Base-by-base conservation (phyloP, 2,113 vertebrate species). In the Climacteris rufus region DNA sequence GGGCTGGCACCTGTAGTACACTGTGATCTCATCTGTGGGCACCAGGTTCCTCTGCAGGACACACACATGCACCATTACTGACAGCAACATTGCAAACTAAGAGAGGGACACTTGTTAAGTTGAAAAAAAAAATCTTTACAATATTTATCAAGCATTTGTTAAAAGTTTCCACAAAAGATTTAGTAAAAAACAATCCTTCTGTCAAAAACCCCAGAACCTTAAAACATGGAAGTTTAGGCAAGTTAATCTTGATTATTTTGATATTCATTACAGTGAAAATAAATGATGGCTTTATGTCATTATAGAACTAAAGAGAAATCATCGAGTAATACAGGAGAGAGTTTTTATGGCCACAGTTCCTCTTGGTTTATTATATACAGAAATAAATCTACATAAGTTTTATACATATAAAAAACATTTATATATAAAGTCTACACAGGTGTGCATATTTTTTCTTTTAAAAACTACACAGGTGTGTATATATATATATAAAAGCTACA, bases 1-100 rank as follows among this genome's bases (percentile, higher is more conserved):
- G 52, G 99, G 99, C 53, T 97, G 92, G 21, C 97, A 98, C 90
- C 94, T 97, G 97, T 99, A 99, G 97, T 99, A 99, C 89, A 99
- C 98, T 0, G 96, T 98, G 91, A 99, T 99, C 96, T 99, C 98
- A 94, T 99, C 99, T 3, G 99, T 99, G 13, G 99, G 99, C 91
- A 99, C 98, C 94, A 99, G 98, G 90, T 98, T 99, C 57, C 98
- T 98, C 99, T 99, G 83, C 71, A 93, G 69, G 40, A 86, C 77
- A 63, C 78, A 47, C 24, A 85, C 21, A 93, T 10, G 21, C 8
- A 22, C 23, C 9, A 7, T 86, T 39, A 87, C 47, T 52, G 44
- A 68, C 37, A 85, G 71, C 52, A 93, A 47, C 30, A 11, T 20
- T 2, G n/a, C 33, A 37, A n/a, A 42, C 31, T 63, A 27, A 6